These are phyloP conservation scores for Melitaea athalia DNA, from an alignment of 2,888 invertebrate species.

Conservation along the genomic window DNA sequence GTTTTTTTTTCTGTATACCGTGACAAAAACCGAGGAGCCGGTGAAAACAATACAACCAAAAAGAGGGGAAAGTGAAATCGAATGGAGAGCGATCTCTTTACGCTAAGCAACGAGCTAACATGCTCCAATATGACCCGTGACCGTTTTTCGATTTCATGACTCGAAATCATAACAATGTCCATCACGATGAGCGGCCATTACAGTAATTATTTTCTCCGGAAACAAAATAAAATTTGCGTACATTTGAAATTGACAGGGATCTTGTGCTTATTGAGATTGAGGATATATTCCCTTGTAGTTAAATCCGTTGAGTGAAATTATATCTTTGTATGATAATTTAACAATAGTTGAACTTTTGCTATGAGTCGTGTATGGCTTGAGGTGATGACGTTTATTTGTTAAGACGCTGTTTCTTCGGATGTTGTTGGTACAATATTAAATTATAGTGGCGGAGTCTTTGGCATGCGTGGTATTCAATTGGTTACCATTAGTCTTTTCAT, in stretches of 20 bases:
- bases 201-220: slow-evolving; percentile 68
- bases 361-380: slow-evolving; percentile 74
- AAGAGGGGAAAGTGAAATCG: slow-evolving; percentile 62
- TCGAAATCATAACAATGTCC: slow-evolving; percentile 75
- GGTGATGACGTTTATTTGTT: slow-evolving; percentile 74
- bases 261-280: slow-evolving; percentile 34
- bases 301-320: slow-evolving; percentile 41
- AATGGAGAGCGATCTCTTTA: slow-evolving; percentile 53
- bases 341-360: slow-evolving; percentile 69
- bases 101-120: slow-evolving; percentile 61
- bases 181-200: slow-evolving; percentile 73
- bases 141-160: slow-evolving; percentile 74
- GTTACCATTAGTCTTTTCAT: slow-evolving; percentile 39
- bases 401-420: slow-evolving; percentile 52
- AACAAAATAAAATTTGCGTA: slow-evolving; percentile 53
- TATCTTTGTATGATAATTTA: slow-evolving; percentile 57
- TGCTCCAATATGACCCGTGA: slow-evolving; percentile 67
- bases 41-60: slow-evolving; percentile 20
- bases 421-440: slow-evolving; percentile 55
- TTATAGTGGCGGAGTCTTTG: slow-evolving; percentile 53
- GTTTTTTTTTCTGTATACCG: slow-evolving; percentile 41
- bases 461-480: slow-evolving; percentile 57
- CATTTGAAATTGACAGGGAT: slow-evolving; percentile 25
- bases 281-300: slow-evolving; percentile 40
- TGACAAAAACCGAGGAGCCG: slow-evolving; percentile 54